These are phyloP conservation scores for Tuberolachnus salignus DNA, from an alignment of 2,888 invertebrate species.

Conservation along the genomic window DNA sequence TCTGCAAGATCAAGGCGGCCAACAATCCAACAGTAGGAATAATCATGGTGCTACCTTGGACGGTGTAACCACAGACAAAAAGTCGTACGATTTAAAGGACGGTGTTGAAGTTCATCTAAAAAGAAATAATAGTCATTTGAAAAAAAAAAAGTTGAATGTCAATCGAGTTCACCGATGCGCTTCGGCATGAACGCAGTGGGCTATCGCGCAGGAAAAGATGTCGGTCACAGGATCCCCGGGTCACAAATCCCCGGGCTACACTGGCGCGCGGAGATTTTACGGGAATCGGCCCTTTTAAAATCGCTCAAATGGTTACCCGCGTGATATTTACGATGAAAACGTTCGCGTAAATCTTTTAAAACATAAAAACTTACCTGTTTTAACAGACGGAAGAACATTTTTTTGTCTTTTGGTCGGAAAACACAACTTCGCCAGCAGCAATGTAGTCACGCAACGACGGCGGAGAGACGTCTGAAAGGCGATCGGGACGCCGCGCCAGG, in stretches of 20 bases:
- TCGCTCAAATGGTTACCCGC: not conserved
- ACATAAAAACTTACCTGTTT: constrained; percentile 14
- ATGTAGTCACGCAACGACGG: not conserved
- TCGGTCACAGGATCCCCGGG: constrained; percentile 32
- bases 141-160: not conserved
- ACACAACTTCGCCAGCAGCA: not conserved
- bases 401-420: not conserved
- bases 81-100: constrained; percentile 11
- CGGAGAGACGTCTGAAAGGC: constrained; percentile 14
- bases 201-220: constrained; percentile 29
- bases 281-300: not conserved
- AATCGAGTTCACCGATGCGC: not conserved
- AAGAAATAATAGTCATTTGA: not conserved
- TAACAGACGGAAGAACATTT: not conserved
- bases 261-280: not conserved
- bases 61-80: constrained; percentile 15
- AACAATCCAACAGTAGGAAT: not conserved
- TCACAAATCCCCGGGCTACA: not conserved
- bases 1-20: not conserved
- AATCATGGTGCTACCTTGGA: constrained; percentile 12
- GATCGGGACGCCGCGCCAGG: not conserved
- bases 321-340: not conserved
- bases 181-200: not conserved
- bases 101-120: constrained; percentile 32
- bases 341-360: not conserved